Conservation (phyloP, 2,797 vertebrate species). For the Silurus aristotelis region DNA sequence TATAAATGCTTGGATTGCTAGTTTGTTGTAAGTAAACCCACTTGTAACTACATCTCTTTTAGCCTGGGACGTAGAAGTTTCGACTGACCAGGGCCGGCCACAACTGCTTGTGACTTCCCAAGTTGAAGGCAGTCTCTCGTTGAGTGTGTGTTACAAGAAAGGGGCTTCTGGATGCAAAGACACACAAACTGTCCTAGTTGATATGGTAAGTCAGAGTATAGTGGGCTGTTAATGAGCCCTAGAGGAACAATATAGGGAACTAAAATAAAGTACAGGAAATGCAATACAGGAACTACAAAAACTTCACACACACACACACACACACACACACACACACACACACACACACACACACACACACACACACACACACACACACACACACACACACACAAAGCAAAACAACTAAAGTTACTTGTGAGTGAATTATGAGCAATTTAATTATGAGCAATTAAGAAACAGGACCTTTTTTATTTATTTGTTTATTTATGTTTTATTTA, state of each 20-base stretch:
- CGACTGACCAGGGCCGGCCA: conserved; percentile 11
- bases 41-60: conserved; percentile 18
- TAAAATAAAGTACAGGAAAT: too few relatives aligned
- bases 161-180: conserved; percentile 40
- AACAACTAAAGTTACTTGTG: too few relatives aligned
- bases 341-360: too few relatives aligned
- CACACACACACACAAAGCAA: too few relatives aligned
- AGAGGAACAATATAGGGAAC: neutral
- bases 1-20: neutral
- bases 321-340: too few relatives aligned
- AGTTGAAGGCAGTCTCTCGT: conserved; percentile 58
- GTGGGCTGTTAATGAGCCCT: neutral
- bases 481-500: too few relatives aligned
- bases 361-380: too few relatives aligned
- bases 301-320: too few relatives aligned
- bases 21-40: neutral
- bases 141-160: conserved; percentile 60
- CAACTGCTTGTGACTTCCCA: conserved; percentile 60
- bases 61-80: conserved; percentile 66
- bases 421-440: too few relatives aligned
- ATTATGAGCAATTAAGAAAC: too few relatives aligned
- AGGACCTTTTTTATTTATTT: too few relatives aligned
- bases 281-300: too few relatives aligned
- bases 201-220: conserved; percentile 60
- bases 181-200: conserved; percentile 47